Conservation (phyloP, 2,797 vertebrate genomes). For the Intellagama lesueurii region DNA sequence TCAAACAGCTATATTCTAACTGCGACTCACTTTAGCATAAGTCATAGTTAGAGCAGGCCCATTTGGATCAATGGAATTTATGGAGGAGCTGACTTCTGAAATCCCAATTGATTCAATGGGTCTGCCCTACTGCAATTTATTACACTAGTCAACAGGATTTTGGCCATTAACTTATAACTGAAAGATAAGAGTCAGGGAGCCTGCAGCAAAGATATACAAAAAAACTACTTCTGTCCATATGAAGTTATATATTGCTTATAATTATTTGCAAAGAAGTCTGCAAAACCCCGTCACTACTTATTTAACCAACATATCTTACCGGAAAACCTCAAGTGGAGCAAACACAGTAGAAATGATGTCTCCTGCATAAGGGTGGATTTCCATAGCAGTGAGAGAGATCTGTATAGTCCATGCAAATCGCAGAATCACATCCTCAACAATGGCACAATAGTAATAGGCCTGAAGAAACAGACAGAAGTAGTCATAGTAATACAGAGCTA, state of each 20-base stretch:
- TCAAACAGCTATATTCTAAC: no score
- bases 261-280: not conserved
- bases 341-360: constrained; percentile 92
- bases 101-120: no score
- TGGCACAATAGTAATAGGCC: constrained; percentile 99
- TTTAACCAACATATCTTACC: constrained; percentile 78
- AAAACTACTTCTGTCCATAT: not conserved
- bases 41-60: no score
- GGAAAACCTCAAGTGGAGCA: constrained; percentile 95
- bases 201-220: not conserved
- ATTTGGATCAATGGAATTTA: no score
- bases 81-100: no score
- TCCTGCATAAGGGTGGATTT: constrained; percentile 68
- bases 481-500: not conserved
- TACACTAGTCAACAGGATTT: no score
- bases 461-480: constrained; percentile 68
- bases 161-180: no score
- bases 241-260: not conserved
- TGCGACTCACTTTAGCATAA: no score
- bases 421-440: constrained; percentile 93
- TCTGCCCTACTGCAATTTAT: no score
- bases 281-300: not conserved
- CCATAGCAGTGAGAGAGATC: constrained; percentile 83
- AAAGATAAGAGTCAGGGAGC: not conserved
- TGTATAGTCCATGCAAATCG: constrained; percentile 96